Evolutionary conservation across 2,888 invertebrate species (phyloP), one percentile per base, ranked within the genome.

Genomic region (Tetramorium bicarinatum): DNA sequence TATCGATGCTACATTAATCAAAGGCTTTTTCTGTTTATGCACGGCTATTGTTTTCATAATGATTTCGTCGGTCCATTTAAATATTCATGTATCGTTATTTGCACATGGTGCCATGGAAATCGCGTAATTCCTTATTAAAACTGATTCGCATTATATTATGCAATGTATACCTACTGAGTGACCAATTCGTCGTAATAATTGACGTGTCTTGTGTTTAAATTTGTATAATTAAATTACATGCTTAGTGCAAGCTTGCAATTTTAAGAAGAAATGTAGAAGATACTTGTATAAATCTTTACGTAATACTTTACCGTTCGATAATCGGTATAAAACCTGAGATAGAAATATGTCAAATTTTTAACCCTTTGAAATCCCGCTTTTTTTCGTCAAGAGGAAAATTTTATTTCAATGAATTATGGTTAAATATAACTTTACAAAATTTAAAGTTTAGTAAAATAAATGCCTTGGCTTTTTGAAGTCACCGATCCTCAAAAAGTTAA

Each of bases 1-100:
- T 80, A 80, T 71, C 59, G 59, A 80, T 47, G 79, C 18, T 47
- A 69, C 59, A 59, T 79, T 71, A 80, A 71, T 80, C 59, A 80
- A 77, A 80, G 69, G 47, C n/a, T 67, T 21, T 80, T 71, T 71
- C 47, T 25, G n/a, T 25, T 15, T 59, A 47, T 7, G 7, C 47
- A 13, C 11, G 59, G 25, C 47, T 7, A 29, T 54, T 56, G 77
- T 44, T 71, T 77, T 71, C 71, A 59, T 49, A 69, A 71, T 71
- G 38, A 59, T 47, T 80, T 54, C 7, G 25, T 8, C 34, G 44
- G 9, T 9, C 66, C 56, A 44, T n/a, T 80, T 71, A 61, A 80
- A 79, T 69, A 69, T 69, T 79, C 79, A 47, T 44, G 15, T 21
- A 18, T 41, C 64, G 15, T 54, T 71, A 56, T 72, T 56, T 34